phyloP scores from a whole-genome alignment of 2,113 vertebrate species.

The Epinephelus moara region DNA sequence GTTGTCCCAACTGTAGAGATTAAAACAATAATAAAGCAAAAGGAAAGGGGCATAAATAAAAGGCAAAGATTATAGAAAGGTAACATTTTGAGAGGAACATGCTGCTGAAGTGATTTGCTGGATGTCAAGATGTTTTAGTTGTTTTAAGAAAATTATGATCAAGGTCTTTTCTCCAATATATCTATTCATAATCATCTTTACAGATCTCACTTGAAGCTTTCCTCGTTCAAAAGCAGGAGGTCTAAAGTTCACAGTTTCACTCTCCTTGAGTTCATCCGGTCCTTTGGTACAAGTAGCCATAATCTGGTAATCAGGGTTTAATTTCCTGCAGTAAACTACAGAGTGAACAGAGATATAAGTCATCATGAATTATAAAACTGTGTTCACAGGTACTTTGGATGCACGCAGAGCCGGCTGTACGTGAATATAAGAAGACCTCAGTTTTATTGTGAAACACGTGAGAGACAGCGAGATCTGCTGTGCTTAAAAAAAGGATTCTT shows the following conservation, averaged over 20 bases:
- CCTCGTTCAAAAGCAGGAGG: neutral
- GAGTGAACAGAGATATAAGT: neutral
- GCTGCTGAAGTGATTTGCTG: neutral
- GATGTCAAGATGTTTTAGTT: neutral
- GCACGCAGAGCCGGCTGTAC: neutral
- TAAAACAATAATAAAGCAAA: neutral
- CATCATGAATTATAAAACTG: neutral
- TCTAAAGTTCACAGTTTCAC: constrained; percentile 32
- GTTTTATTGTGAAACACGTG: neutral
- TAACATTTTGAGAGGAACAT: neutral
- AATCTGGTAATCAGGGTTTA: neutral
- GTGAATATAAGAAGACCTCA: neutral
- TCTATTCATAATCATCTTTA: neutral
- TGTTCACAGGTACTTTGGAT: neutral
- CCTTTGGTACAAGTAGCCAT: neutral
- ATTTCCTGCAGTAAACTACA: constrained; percentile 25
- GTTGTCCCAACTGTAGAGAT: neutral
- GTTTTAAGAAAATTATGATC: neutral
- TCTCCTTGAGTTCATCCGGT: neutral
- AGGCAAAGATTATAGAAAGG: neutral
- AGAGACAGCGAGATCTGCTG: neutral
- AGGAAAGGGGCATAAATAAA: neutral
- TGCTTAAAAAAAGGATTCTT: neutral
- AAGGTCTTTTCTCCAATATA: neutral
- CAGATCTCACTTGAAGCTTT: neutral